phyloP scores from a whole-genome alignment of 2,113 vertebrate species.

The Coryphaenoides rupestris region DNA sequence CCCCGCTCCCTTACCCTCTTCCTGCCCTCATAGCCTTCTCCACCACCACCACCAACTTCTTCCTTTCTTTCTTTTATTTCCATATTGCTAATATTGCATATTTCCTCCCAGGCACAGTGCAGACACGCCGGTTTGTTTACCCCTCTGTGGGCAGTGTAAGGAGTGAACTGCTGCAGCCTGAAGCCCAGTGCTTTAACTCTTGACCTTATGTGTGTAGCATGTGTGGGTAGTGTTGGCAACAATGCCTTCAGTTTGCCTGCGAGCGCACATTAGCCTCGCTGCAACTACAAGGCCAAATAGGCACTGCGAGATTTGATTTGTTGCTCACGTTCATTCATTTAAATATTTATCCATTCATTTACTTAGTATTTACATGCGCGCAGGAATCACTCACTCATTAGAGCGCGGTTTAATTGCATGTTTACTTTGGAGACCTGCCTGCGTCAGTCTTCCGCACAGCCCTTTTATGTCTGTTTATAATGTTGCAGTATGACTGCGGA shows the following conservation, averaged over 20 bases:
- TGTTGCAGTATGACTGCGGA: too few relatives aligned
- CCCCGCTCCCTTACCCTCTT: too few relatives aligned
- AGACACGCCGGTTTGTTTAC: conserved; percentile 40
- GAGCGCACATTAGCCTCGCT: conserved; percentile 3
- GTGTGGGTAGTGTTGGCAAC: conserved; percentile 25
- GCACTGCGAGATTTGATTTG: not conserved
- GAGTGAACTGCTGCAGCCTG: conserved; percentile 35
- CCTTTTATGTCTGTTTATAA: too few relatives aligned
- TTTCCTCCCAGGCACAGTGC: conserved; percentile 27
- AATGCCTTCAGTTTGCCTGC: conserved; percentile 28
- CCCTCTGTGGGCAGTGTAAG: conserved; percentile 34
- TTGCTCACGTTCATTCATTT: too few relatives aligned
- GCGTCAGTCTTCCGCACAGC: too few relatives aligned
- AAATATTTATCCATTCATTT: too few relatives aligned
- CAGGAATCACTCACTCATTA: too few relatives aligned
- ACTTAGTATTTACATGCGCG: too few relatives aligned
- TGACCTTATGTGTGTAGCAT: conserved; percentile 45
- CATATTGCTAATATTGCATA: not conserved
- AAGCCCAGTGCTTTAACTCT: conserved; percentile 43
- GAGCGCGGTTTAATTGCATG: too few relatives aligned
- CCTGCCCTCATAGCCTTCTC: not conserved
- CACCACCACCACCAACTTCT: not conserved
- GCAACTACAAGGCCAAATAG: conserved; percentile 1
- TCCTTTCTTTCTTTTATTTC: not conserved
- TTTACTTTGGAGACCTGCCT: too few relatives aligned